phyloP scores from a whole-genome alignment of 2,797 vertebrate species.

The Danio choprae region DNA sequence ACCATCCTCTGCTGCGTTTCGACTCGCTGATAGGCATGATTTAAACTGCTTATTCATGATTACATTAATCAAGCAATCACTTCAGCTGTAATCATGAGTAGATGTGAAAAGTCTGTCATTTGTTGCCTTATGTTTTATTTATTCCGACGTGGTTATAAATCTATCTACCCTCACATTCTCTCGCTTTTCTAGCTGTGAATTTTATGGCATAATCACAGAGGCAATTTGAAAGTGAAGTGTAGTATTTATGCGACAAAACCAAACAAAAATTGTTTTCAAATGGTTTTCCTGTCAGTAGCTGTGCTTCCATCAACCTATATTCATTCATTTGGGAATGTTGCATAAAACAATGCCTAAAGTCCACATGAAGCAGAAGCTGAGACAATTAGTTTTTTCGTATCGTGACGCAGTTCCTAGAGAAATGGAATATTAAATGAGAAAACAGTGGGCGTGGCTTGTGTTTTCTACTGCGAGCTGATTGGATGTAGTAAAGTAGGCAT shows the following conservation, averaged over 20 bases:
- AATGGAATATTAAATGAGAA: too few species aligned
- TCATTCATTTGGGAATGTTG: too few species aligned
- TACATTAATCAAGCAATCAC: conserved; percentile 49
- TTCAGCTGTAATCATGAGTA: conserved; percentile 29
- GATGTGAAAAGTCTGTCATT: neutral
- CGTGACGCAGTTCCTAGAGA: too few species aligned
- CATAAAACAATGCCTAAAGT: too few species aligned
- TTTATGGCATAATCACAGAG: neutral
- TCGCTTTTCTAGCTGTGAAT: neutral
- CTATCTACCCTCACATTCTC: conserved; percentile 2
- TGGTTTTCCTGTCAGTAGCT: neutral
- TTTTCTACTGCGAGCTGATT: too few species aligned
- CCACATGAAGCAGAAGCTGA: too few species aligned
- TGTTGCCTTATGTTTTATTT: conserved; percentile 36
- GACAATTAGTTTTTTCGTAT: too few species aligned
- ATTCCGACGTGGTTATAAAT: conserved; percentile 3
- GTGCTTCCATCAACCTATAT: too few species aligned
- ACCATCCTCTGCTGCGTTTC: neutral
- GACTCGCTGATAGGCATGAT: conserved; percentile 11
- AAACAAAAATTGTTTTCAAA: neutral
- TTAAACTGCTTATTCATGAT: conserved; percentile 30
- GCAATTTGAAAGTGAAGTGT: neutral
- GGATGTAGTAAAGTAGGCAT: too few species aligned
- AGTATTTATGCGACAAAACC: neutral
- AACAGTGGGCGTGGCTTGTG: too few species aligned